These are phyloP conservation scores for Drosophila funebris DNA, from an alignment of 1,140 invertebrate genomes.

Conservation along the genomic window DNA sequence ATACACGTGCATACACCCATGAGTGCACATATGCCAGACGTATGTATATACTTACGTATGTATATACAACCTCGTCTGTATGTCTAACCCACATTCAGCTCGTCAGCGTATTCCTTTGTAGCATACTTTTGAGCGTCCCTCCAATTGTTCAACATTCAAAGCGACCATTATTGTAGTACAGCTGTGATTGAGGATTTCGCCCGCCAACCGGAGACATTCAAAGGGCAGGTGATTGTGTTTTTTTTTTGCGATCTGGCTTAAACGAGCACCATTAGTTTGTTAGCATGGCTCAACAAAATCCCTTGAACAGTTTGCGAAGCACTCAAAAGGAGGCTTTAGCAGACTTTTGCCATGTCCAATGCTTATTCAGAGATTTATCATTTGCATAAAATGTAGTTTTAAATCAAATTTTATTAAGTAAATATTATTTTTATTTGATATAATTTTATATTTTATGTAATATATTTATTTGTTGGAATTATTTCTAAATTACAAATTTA, in stretches of 20 bases:
- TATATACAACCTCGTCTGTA: constrained; percentile 12
- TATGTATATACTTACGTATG: background rate
- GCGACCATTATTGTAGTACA: constrained; percentile 10
- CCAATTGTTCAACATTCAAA: constrained; percentile 12
- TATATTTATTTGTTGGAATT: too few relatives aligned
- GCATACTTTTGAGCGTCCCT: constrained; percentile 49
- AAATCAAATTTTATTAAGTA: too few relatives aligned
- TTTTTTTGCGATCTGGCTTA: background rate
- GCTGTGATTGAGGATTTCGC: constrained; percentile 6
- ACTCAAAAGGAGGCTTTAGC: background rate
- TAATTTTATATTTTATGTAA: too few relatives aligned
- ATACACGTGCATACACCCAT: background rate
- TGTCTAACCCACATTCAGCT: constrained; percentile 55
- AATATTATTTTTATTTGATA: too few relatives aligned
- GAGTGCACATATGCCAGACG: background rate
- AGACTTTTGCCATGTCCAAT: background rate
- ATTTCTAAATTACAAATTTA: too few relatives aligned
- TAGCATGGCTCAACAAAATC: background rate
- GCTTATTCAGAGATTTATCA: too few relatives aligned
- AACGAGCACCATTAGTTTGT: background rate
- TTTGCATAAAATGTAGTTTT: too few relatives aligned
- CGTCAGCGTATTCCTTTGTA: constrained; percentile 22
- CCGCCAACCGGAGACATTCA: background rate
- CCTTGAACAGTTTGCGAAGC: background rate
- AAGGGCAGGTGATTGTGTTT: background rate